Evolutionary conservation across 2,113 vertebrate species (phyloP), one percentile per base, ranked within the genome.

Genomic region (Bubo blakistoni): DNA sequence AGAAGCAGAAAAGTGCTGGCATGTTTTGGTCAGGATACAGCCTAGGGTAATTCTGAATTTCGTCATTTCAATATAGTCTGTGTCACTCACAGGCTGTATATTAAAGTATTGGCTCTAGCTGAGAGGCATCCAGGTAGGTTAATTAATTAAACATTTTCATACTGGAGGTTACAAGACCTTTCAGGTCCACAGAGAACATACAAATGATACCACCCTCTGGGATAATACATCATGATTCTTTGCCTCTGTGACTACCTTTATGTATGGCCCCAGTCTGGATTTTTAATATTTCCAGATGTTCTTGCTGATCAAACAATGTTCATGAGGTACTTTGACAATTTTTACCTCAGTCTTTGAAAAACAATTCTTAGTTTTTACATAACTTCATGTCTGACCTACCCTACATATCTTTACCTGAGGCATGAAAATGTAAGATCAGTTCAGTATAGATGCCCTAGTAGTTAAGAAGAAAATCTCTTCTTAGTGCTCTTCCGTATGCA

Each of bases 101-200:
- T 73, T 88, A 89, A 82, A 72, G 38, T 40, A 57, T 71, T 70
- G 65, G n/a, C 65, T 90, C 47, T 66, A 72, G 51, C 65, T 90
- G 92, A 85, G 81, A 92, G 36, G 30, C 69, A 89, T 84, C 18
- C 69, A 90, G 51, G 78, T 66, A 87, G 61, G 90, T 94, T 81
- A 91, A 96, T 95, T 94, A 96, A 85, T 88, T 79, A 81, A 94
- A 76, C 81, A 74, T 95, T 93, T 91, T 76, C 54, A 21, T 85
- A 77, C 66, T 77, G 58, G 4, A 57, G n/a, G 38, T 94, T 88
- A 62, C 63, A 89, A 86, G 88, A 86, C 55, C 83, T 93, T 91
- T 90, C 54, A 87, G 61, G 46, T 91, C 91, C n/a, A 69, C 44
- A 76, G 87, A 77, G 70, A 91, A 81, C 29, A 44, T 38, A 89